Conservation (phyloP, 2,888 invertebrate genomes). For the Escarpia spicata region DNA sequence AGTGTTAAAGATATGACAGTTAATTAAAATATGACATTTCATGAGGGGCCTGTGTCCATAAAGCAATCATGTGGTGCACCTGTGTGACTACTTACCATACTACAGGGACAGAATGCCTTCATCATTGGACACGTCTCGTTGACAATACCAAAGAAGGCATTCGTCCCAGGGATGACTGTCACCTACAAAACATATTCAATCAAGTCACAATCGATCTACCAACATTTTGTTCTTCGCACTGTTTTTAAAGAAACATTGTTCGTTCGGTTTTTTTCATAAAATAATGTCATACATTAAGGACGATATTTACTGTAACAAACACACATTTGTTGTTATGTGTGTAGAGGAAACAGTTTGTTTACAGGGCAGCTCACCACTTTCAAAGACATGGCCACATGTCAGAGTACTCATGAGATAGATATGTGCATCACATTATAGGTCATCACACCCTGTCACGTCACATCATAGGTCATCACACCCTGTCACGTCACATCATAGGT, state of each 20-base stretch:
- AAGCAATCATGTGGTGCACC: background rate
- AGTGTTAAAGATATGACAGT: no score
- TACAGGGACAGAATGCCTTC: conserved; percentile 90
- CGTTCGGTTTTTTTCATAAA: background rate
- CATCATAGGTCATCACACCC: no score
- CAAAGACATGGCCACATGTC: no score
- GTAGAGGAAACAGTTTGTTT: no score
- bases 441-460: no score
- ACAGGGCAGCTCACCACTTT: no score
- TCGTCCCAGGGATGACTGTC: conserved; percentile 81
- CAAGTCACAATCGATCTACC: background rate
- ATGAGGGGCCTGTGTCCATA: background rate
- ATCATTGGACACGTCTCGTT: conserved; percentile 84
- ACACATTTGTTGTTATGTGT: no score
- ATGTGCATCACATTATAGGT: no score
- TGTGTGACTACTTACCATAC: conserved; percentile 72
- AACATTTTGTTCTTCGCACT: background rate
- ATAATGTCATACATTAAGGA: background rate
- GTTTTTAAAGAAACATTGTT: background rate
- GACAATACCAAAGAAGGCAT: conserved; percentile 86
- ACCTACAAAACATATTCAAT: conserved; percentile 66
- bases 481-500: no score
- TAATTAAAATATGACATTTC: no score
- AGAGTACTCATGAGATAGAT: no score
- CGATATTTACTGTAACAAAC: no score